Percentiles rank a stretch among this genome's conserved stretches.
Evolutionary conservation across 2,888 invertebrate species (phyloP).

Genomic region (Tenthredo livida): DNA sequence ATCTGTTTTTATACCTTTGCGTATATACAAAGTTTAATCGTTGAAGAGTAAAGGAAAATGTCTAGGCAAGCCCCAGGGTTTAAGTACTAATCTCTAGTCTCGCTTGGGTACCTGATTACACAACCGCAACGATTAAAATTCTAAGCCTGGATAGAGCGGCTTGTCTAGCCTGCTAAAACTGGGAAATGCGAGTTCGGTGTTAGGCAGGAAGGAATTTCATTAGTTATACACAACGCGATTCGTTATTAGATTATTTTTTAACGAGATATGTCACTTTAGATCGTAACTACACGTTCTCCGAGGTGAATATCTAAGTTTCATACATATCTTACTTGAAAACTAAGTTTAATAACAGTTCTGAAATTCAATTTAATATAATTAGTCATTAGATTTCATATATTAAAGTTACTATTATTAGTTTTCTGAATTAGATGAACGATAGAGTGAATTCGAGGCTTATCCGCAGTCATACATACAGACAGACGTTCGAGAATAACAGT

Average conservation of each 20-base stretch:
- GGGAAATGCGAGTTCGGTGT: conserved; percentile 6
- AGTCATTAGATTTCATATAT: not conserved
- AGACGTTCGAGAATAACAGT: not conserved
- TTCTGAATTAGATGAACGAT: not conserved
- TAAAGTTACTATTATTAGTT: not conserved
- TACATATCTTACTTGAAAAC: too few relatives aligned
- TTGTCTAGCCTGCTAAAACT: not conserved
- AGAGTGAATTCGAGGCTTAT: not conserved
- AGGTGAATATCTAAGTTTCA: not conserved
- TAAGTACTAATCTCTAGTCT: conserved; percentile 17
- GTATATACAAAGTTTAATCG: not conserved
- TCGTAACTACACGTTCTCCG: not conserved
- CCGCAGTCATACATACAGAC: not conserved
- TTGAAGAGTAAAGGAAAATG: conserved; percentile 10
- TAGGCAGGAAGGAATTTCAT: not conserved
- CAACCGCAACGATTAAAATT: conserved; percentile 47
- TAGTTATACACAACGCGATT: not conserved
- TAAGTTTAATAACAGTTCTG: not conserved
- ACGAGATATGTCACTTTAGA: not conserved
- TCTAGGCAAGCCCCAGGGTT: conserved; percentile 13
- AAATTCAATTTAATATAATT: not conserved
- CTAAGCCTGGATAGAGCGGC: conserved; percentile 6
- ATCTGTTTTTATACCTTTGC: not conserved
- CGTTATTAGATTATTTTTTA: not conserved
- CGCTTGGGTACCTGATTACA: conserved; percentile 43